phyloP scores from a whole-genome alignment of 2,113 vertebrate genomes.

The Ochotona princeps region DNA sequence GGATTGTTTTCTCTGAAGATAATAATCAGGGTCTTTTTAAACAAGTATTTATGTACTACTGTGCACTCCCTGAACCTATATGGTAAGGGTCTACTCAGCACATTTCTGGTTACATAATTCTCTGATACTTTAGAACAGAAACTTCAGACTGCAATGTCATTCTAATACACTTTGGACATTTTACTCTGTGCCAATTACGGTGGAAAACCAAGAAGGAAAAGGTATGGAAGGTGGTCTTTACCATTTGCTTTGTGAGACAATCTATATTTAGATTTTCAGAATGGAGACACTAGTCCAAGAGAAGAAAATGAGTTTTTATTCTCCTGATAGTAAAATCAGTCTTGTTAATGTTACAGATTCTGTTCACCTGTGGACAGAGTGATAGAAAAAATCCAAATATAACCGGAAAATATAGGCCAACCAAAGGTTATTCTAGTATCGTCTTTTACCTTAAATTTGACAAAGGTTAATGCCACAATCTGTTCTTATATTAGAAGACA shows the following conservation, averaged over 20 bases:
- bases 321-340: constrained; percentile 14
- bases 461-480: background rate
- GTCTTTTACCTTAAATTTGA: constrained; percentile 18
- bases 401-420: background rate
- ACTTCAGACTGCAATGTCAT: constrained; percentile 3
- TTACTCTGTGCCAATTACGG: constrained; percentile 26
- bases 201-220: background rate
- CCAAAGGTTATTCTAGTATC: background rate
- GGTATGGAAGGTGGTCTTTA: constrained; percentile 46
- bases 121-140: background rate
- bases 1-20: background rate
- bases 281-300: background rate
- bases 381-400: background rate
- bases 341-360: constrained; percentile 31
- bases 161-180: constrained; percentile 21
- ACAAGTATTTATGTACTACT: background rate
- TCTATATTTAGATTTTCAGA: constrained; percentile 53
- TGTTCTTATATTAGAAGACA: background rate
- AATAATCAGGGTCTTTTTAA: background rate
- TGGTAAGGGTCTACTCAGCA: background rate
- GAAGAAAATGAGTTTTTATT: constrained; percentile 39
- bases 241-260: background rate
- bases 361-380: background rate
- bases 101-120: background rate
- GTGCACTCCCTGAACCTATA: background rate